Evolutionary conservation across 2,797 vertebrate genomes (phyloP).

Genomic region (Acanthis flammea): DNA sequence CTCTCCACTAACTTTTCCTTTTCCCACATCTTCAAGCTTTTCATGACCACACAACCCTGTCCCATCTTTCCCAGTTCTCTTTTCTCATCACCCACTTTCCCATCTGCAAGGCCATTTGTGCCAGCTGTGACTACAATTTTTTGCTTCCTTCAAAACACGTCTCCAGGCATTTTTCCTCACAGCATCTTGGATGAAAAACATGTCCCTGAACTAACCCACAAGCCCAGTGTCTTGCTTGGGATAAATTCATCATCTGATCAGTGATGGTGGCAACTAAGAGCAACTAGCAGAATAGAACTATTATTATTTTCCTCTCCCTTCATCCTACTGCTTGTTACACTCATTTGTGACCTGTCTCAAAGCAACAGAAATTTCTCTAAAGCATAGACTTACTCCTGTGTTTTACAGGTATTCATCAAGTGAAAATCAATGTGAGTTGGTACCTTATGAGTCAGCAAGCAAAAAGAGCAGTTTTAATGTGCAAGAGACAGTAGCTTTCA

Average conservation of each 20-base stretch:
- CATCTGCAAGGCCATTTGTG: conserved; percentile 37
- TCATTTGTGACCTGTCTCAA: neutral
- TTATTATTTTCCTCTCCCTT: neutral
- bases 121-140: conserved; percentile 31
- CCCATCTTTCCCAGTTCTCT: neutral
- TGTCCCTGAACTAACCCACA: neutral
- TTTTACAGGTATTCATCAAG: neutral
- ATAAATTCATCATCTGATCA: neutral
- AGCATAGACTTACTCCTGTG: neutral
- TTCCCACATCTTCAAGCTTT: neutral
- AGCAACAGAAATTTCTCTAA: neutral
- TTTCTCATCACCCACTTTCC: conserved; percentile 39
- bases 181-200: neutral
- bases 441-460: neutral
- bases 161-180: conserved; percentile 17
- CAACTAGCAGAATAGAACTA: neutral
- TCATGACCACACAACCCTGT: neutral
- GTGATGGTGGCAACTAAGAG: neutral
- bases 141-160: neutral
- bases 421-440: neutral
- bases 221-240: neutral
- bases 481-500: neutral
- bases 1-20: neutral
- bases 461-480: neutral
- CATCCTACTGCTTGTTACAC: neutral